Evolutionary conservation across 2,113 vertebrate species (phyloP), one percentile per base, ranked within the genome.

Genomic region (Plestiodon gilberti): DNA sequence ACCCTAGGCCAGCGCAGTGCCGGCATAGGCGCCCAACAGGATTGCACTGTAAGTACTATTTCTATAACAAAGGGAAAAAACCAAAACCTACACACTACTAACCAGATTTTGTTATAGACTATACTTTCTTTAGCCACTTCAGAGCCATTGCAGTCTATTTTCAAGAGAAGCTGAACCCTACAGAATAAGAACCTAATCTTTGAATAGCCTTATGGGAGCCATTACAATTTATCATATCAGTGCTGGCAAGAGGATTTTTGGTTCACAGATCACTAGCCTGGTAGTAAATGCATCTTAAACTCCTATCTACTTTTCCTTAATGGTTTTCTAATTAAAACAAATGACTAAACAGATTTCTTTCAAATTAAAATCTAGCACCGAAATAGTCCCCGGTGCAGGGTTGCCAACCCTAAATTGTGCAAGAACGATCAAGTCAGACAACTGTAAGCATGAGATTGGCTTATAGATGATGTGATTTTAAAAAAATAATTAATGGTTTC

Each of bases 401-500:
- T 77, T 28, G 6, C 55, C 80, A 80, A 13, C 33, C 86, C 48
- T 80, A 84, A 78, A 86, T 40, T 2, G 89, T 90, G 52, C 61
- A 38, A 55, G 17, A 43, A 64, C 87, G 8, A 74, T 88, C 82
- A 82, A 81, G 78, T 81, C 78, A 87, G 85, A 87, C 78, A 87
- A 87, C 78, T 81, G n/a, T 87, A 87, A 87, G 81, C 85, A 87
- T 87, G 85, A 81, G 85, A 87, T 55, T 65, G 78, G 78, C 78
- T 81, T 87, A 87, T 71, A 87, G 78, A 87, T 87, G 85, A 87
- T 87, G 85, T 81, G 85, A 75, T 81, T 87, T 81, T 87, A 81
- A 87, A 87, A 87, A 87, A 87, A 87, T 87, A 87, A 87, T 87
- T 87, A 81, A 87, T 87, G 85, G 69, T 81, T 87, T 81, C 85